These are phyloP conservation scores for Plecotus auritus DNA, from an alignment of 2,113 vertebrate genomes.

Conservation along the genomic window DNA sequence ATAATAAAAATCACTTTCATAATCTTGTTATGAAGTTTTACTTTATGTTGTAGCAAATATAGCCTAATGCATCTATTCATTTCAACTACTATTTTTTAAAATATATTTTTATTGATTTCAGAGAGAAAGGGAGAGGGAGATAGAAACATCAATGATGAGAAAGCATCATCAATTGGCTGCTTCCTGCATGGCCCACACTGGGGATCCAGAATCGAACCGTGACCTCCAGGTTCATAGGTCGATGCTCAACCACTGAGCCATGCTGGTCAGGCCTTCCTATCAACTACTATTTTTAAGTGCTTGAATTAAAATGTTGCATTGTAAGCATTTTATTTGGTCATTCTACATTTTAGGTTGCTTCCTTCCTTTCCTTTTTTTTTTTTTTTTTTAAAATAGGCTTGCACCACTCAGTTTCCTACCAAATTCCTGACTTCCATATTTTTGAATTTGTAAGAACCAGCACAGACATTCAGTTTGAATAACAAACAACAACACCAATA, in stretches of 20 bases:
- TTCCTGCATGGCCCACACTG: too few relatives aligned
- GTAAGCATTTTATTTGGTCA: not conserved
- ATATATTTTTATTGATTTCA: too few relatives aligned
- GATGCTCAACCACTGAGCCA: too few relatives aligned
- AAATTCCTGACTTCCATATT: not conserved
- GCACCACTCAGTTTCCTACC: not conserved
- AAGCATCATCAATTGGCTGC: too few relatives aligned
- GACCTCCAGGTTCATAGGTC: too few relatives aligned
- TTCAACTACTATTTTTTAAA: not conserved
- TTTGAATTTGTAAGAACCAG: not conserved
- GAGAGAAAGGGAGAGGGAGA: too few relatives aligned
- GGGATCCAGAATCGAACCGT: too few relatives aligned
- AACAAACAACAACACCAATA: not conserved
- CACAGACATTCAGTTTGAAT: not conserved
- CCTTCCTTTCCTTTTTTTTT: not conserved
- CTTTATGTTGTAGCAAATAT: conserved; percentile 19
- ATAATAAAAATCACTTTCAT: conserved; percentile 76
- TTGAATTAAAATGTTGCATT: not conserved
- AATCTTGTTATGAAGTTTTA: conserved; percentile 36
- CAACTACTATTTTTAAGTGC: not conserved
- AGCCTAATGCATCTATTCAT: not conserved
- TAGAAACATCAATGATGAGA: too few relatives aligned
- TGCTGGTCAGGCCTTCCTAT: not conserved
- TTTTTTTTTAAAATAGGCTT: not conserved
- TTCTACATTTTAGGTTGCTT: conserved; percentile 24